Evolutionary conservation across 2,888 invertebrate species (phyloP), one percentile per base, ranked within the genome.

Genomic region (Labia minor): DNA sequence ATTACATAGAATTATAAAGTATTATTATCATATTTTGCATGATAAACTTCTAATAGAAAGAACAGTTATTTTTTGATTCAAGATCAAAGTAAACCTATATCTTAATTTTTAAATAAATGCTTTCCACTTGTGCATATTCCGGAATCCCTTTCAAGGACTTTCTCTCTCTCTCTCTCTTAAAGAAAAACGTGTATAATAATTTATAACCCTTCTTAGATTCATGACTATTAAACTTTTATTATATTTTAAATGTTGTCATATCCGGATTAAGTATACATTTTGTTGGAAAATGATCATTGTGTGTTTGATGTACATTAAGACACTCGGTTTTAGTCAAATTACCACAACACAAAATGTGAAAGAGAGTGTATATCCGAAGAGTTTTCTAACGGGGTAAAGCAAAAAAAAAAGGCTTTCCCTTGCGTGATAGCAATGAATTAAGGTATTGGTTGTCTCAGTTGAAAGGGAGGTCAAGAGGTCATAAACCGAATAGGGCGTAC

Each of bases 21-120:
- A n/a, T n/a, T n/a, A n/a, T n/a, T n/a, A n/a, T n/a, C n/a, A n/a
- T n/a, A n/a, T n/a, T n/a, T n/a, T n/a, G n/a, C n/a, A n/a, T n/a
- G n/a, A n/a, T n/a, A n/a, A n/a, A n/a, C n/a, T n/a, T n/a, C n/a
- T n/a, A n/a, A n/a, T 26, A 26, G 4, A 26, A 26, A 26, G 26
- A 26, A 26, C 26, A 26, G 26, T 26, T 8, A 26, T 26, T 26
- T 26, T 8, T 26, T 26, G n/a, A n/a, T 26, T 26, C 8, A 8
- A 26, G 26, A 6, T 26, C 26, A 49, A 49, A 49, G 16, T n/a
- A 8, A 49, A 8, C 49, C 2, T 49, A 8, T 2, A 49, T 49
- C 49, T 49, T 49, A 49, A 49, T 49, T 49, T 49, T 49, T 49
- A 49, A 49, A 49, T 49, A 49, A 49, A 49, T 49, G 49, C 49